phyloP scores from a whole-genome alignment of 92 coral and sea anemone species.

The Umimayanthus chanpuru region DNA sequence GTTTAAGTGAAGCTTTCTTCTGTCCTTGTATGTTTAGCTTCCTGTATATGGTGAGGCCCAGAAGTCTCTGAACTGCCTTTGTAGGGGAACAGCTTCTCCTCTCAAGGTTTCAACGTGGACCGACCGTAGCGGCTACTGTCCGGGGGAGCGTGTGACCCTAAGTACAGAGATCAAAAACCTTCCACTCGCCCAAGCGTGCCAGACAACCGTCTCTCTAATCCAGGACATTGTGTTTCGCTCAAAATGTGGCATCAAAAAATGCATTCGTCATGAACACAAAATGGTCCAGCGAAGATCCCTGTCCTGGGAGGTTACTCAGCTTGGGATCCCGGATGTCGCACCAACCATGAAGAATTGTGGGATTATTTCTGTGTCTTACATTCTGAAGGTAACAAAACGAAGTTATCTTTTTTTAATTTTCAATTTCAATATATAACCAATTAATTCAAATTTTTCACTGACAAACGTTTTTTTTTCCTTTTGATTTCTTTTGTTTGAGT shows the following conservation, averaged over 20 bases:
- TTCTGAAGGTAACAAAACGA: conserved; percentile 66
- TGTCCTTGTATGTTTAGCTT: conserved; percentile 45
- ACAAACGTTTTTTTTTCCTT: background rate
- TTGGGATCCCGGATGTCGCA: conserved; percentile 86
- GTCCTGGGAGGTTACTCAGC: conserved; percentile 70
- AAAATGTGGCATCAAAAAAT: conserved; percentile 67
- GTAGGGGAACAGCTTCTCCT: conserved; percentile 80
- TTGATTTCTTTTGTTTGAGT: conserved; percentile 5
- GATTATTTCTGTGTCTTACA: conserved; percentile 76
- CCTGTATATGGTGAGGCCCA: conserved; percentile 87
- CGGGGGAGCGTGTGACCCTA: conserved; percentile 67
- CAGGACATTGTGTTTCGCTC: conserved; percentile 73
- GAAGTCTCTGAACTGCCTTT: conserved; percentile 75
- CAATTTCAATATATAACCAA: conserved; percentile 1
- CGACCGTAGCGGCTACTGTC: conserved; percentile 80
- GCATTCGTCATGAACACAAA: conserved; percentile 62
- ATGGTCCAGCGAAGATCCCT: conserved; percentile 70
- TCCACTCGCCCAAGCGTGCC: conserved; percentile 70
- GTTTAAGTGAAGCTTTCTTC: background rate
- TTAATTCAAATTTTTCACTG: background rate
- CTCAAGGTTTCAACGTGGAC: conserved; percentile 67
- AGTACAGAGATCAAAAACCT: conserved; percentile 71
- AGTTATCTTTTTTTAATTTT: background rate
- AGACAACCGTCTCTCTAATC: conserved; percentile 63
- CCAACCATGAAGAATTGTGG: conserved; percentile 90